A percentile compares a stretch with the other conserved stretches of the same genome.
phyloP scores from a whole-genome alignment of 2,113 vertebrate species.

The Casuarius casuarius region DNA sequence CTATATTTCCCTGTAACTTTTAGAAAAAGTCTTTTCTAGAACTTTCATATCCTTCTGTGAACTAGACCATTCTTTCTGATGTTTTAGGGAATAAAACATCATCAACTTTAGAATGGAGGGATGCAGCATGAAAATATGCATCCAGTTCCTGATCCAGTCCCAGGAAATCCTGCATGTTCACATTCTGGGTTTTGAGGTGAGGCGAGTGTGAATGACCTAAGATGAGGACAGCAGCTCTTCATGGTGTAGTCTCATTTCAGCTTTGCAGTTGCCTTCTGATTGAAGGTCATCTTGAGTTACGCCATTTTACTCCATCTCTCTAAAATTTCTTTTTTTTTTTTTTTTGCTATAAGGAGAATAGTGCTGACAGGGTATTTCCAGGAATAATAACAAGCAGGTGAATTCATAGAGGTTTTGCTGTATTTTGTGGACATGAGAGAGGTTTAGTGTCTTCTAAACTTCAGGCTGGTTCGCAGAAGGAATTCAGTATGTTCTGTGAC shows the following conservation, averaged over 20 bases:
- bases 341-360: not conserved
- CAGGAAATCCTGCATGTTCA: not conserved
- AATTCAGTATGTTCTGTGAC: not conserved
- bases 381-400: not conserved
- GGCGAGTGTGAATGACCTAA: not conserved
- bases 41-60: not conserved
- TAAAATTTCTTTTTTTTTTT: not conserved
- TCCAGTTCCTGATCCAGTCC: not conserved
- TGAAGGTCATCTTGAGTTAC: not conserved
- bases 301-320: not conserved
- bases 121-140: not conserved
- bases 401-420: not conserved
- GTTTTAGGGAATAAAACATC: not conserved
- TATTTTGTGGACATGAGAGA: not conserved
- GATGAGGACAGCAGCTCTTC: not conserved
- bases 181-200: not conserved
- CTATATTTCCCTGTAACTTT: not conserved
- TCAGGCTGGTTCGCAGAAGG: not conserved
- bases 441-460: not conserved
- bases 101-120: not conserved
- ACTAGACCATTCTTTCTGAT: fast-evolving
- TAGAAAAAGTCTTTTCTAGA: not conserved
- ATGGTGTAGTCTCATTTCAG: not conserved
- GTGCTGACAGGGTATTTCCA: not conserved
- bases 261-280: not conserved